phyloP scores from a whole-genome alignment of 1,140 invertebrate genomes.

The Apis dorsata region DNA sequence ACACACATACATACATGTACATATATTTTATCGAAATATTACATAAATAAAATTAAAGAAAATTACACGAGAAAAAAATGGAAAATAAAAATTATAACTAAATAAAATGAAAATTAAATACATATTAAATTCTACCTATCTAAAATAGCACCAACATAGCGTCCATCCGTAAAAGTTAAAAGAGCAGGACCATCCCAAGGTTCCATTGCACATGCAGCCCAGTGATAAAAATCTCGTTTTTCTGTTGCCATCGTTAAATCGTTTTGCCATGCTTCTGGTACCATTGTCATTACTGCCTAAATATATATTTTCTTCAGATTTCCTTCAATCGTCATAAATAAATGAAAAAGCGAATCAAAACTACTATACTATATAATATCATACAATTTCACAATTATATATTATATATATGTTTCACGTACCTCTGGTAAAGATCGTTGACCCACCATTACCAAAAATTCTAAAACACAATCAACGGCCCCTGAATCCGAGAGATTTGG shows the following conservation, averaged over 20 bases:
- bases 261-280: conserved; percentile 99
- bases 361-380: neutral
- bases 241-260: conserved; percentile 94
- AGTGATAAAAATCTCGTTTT: conserved; percentile 97
- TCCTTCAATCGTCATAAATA: neutral
- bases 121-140: conserved; percentile 82
- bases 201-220: conserved; percentile 98
- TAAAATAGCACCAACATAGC: conserved; percentile 94
- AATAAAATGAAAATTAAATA: conserved; percentile 15
- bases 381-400: neutral
- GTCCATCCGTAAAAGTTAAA: conserved; percentile 98
- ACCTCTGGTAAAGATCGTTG: conserved; percentile 93
- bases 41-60: neutral
- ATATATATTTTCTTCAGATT: neutral
- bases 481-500: conserved; percentile 98
- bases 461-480: conserved; percentile 97
- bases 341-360: neutral
- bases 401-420: conserved; percentile 40
- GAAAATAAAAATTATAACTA: conserved; percentile 1
- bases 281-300: conserved; percentile 98
- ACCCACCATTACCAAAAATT: conserved; percentile 97
- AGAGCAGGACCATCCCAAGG: conserved; percentile 99
- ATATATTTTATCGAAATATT: neutral
- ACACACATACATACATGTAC: neutral
- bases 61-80: neutral